Percentiles rank a stretch among this genome's conserved stretches.
phyloP scores from a whole-genome alignment of 2,797 vertebrate genomes.

The Labeo calbasu region DNA sequence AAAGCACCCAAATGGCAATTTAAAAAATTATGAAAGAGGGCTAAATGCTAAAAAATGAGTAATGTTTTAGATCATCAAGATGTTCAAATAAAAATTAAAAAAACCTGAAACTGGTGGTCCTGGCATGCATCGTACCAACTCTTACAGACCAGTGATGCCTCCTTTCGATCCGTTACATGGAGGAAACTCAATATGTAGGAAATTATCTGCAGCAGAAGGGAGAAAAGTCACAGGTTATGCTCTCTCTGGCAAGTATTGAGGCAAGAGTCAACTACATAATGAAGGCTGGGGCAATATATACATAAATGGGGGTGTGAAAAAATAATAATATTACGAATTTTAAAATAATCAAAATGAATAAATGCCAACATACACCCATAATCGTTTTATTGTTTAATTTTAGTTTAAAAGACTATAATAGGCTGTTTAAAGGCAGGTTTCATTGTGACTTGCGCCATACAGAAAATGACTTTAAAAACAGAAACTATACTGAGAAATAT shows the following conservation, averaged over 20 bases:
- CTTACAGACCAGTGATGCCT: slow-evolving; percentile 82
- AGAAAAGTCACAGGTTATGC: slow-evolving; percentile 29
- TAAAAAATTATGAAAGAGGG: neutral
- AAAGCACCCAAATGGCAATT: slow-evolving; percentile 20
- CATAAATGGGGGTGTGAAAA: too few relatives aligned
- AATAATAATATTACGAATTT: too few relatives aligned
- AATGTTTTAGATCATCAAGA: neutral
- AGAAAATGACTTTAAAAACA: neutral
- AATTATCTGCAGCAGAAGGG: slow-evolving; percentile 75
- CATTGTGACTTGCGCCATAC: neutral
- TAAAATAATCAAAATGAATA: too few relatives aligned
- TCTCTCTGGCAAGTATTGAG: neutral
- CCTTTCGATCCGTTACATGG: slow-evolving; percentile 82
- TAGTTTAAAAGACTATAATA: neutral
- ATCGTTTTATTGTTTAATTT: neutral
- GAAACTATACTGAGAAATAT: neutral
- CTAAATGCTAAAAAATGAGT: neutral
- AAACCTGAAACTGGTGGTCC: slow-evolving; percentile 82
- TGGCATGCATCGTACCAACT: slow-evolving; percentile 85
- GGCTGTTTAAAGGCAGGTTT: neutral
- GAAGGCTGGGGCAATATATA: neutral
- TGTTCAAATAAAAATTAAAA: neutral
- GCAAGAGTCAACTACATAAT: neutral
- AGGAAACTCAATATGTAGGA: slow-evolving; percentile 85
- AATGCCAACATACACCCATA: neutral